phyloP scores from a whole-genome alignment of 2,888 invertebrate species.

The Alcis repandata region DNA sequence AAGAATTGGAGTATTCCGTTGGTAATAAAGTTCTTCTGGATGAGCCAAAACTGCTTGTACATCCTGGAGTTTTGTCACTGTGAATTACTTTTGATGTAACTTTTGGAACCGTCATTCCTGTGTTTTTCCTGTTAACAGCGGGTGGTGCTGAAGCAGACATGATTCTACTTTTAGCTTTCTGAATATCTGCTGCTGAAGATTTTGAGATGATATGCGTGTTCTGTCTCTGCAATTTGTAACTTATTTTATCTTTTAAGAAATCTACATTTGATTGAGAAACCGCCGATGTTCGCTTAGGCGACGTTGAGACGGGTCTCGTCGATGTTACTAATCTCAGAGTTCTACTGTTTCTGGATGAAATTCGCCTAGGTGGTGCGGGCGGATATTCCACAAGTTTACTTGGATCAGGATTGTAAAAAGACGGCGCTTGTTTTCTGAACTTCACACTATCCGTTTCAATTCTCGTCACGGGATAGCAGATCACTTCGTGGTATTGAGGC shows the following conservation, averaged over 20 bases:
- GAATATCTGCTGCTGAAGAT: constrained; percentile 49
- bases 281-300: constrained; percentile 67
- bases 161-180: constrained; percentile 59
- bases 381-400: constrained; percentile 75
- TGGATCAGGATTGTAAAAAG: constrained; percentile 78
- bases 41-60: constrained; percentile 81
- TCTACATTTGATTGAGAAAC: constrained; percentile 84
- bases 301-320: constrained; percentile 73
- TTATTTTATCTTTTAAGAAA: constrained; percentile 88
- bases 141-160: constrained; percentile 79
- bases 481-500: constrained; percentile 83
- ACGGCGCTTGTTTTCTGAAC: constrained; percentile 87
- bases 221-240: constrained; percentile 85
- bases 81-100: constrained; percentile 53
- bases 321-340: constrained; percentile 89
- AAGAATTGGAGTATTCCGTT: constrained; percentile 72
- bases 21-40: constrained; percentile 78
- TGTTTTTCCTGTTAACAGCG: constrained; percentile 73
- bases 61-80: constrained; percentile 58
- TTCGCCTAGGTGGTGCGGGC: constrained; percentile 91
- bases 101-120: constrained; percentile 48
- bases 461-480: constrained; percentile 87
- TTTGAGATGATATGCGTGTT: constrained; percentile 76
- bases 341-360: constrained; percentile 91
- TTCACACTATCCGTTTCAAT: constrained; percentile 73